Evolutionary conservation across 2,797 vertebrate species (phyloP).

Genomic region (Sebastolobus altivelis): DNA sequence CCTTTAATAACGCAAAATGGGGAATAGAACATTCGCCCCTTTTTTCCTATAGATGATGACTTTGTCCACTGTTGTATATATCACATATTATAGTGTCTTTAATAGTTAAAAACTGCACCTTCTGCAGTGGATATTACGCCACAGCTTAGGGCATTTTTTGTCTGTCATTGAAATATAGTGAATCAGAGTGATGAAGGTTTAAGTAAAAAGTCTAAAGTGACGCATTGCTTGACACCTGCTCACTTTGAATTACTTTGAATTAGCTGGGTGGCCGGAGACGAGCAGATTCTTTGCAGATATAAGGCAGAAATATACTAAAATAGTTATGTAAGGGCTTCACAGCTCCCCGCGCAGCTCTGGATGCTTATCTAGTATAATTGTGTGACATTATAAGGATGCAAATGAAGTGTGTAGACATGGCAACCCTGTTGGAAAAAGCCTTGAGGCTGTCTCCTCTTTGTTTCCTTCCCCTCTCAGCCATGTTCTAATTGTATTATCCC

Average conservation of each 20-base stretch:
- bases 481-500: constrained; percentile 77
- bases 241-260: constrained; percentile 40
- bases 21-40: constrained; percentile 76
- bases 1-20: constrained; percentile 87
- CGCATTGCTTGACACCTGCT: constrained; percentile 46
- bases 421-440: constrained; percentile 75
- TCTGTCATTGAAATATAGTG: constrained; percentile 27
- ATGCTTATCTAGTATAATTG: constrained; percentile 69
- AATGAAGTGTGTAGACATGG: constrained; percentile 80
- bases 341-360: constrained; percentile 43
- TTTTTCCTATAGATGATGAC: constrained; percentile 75
- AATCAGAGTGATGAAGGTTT: constrained; percentile 42
- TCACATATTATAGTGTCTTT: constrained; percentile 52
- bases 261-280: neutral
- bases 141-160: constrained; percentile 42
- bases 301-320: constrained; percentile 17
- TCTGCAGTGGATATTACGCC: constrained; percentile 29
- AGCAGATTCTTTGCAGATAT: constrained; percentile 10
- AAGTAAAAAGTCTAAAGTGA: constrained; percentile 52
- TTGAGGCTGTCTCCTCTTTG: constrained; percentile 75
- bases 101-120: constrained; percentile 62
- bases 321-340: constrained; percentile 48
- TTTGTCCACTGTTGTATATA: constrained; percentile 72
- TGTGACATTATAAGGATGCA: constrained; percentile 73
- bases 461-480: constrained; percentile 73